Conservation (phyloP, 2,113 vertebrate species). For the Pleuronectes platessa region DNA sequence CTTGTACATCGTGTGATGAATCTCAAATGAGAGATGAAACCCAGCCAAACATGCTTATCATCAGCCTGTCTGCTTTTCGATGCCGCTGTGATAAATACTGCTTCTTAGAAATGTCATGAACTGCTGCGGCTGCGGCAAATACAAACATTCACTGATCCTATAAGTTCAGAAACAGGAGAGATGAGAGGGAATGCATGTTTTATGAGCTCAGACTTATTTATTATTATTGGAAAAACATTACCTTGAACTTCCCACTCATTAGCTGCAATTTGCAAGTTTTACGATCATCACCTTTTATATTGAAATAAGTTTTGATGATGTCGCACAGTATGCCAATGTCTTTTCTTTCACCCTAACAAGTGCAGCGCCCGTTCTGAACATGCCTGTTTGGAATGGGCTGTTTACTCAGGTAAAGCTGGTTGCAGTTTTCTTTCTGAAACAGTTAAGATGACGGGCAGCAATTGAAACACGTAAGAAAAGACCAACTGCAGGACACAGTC, state of each 20-base stretch:
- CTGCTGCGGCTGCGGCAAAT: constrained; percentile 11
- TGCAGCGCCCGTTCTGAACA: too few relatives aligned
- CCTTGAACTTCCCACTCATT: not conserved
- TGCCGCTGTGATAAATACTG: constrained; percentile 46
- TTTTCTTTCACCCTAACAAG: too few relatives aligned
- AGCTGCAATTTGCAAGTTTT: not conserved
- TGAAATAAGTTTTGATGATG: too few relatives aligned
- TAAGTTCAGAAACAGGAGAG: constrained; percentile 23
- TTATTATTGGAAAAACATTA: not conserved
- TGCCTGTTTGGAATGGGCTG: too few relatives aligned
- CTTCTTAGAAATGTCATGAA: constrained; percentile 31
- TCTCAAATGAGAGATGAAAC: constrained; percentile 53
- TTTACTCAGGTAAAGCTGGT: too few relatives aligned
- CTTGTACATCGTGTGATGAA: constrained; percentile 25
- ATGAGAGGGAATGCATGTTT: not conserved
- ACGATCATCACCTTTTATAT: too few relatives aligned
- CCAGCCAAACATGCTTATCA: constrained; percentile 40
- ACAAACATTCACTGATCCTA: constrained; percentile 26
- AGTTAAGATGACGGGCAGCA: too few relatives aligned
- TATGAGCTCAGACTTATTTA: not conserved
- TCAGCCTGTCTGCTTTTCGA: constrained; percentile 51
- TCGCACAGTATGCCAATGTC: too few relatives aligned
- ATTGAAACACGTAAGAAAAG: too few relatives aligned
- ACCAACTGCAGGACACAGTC: too few relatives aligned
- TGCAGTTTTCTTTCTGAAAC: too few relatives aligned